phyloP scores from a whole-genome alignment of 2,888 invertebrate genomes.

The Apodemia mormo region DNA sequence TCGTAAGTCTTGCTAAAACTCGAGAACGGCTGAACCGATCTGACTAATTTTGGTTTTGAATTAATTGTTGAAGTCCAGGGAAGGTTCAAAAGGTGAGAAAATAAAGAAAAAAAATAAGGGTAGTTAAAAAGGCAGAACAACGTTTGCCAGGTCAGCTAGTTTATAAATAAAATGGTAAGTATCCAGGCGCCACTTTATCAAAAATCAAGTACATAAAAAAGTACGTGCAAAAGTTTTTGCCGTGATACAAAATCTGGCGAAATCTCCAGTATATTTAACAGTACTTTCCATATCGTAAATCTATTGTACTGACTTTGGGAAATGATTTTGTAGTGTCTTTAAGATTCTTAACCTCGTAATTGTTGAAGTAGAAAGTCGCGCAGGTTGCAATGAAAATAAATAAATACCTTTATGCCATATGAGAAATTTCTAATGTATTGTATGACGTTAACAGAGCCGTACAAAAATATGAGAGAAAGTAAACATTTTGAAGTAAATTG shows the following conservation, averaged over 20 bases:
- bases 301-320: slow-evolving; percentile 2
- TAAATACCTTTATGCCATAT: not conserved
- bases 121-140: no score
- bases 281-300: slow-evolving; percentile 9
- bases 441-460: not conserved
- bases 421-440: not conserved
- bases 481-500: not conserved
- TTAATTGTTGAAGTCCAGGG: no score
- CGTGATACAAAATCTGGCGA: not conserved
- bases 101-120: no score
- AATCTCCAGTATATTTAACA: slow-evolving; percentile 1
- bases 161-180: not conserved
- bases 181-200: not conserved
- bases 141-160: no score
- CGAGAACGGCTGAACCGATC: no score
- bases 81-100: no score
- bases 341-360: slow-evolving; percentile 15
- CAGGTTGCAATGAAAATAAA: slow-evolving; percentile 3
- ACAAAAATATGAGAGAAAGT: not conserved
- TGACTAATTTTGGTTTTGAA: no score
- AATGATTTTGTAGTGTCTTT: not conserved
- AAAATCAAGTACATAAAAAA: not conserved
- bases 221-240: slow-evolving; percentile 10
- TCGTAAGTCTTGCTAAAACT: no score
- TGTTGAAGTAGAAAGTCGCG: slow-evolving; percentile 11